Evolutionary conservation across 2,113 vertebrate species (phyloP), one percentile per base, ranked within the genome.

Genomic region (Bujurquina vittata): DNA sequence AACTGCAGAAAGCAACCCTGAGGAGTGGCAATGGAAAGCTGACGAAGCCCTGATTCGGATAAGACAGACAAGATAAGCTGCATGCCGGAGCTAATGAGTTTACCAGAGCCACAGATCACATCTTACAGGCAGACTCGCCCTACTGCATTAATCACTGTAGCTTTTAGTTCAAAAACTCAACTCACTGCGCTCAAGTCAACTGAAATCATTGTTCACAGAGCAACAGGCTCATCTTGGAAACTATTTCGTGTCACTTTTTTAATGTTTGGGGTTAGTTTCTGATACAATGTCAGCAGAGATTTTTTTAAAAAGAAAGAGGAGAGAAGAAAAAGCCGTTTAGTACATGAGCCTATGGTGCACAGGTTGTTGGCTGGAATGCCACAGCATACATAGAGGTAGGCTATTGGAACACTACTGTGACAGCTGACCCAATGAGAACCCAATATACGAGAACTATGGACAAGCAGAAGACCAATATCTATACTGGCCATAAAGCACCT

Each of bases 1-100:
- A 75, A 31, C 8, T 26, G 17, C 11, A 67, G 14, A 69, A 4
- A 40, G 20, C 23, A 49, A 22, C 4, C 49, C 60, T 7, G 40
- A 3, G 20, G 33, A 57, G 55, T 11, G 22, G 60, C 11, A 31
- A 54, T 3, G 20, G 4, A 63, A 73, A 10, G 33, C 8, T 78
- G 57, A 77, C 22, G 35, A 73, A 43, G 46, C 10, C 17, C 11
- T 54, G 56, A 12, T 49, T 20, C 29, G 60, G 4, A 37, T n/a
- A 20, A 43, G 26, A 75, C 56, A 55, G 26, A 57, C 58, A 77
- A 58, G 33, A 52, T 63, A 79, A 74, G 77, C 74, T 72, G 83
- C 81, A 76, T 75, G 77, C 31, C 61, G 2, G 7, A 65, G 49
- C 26, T 89, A 89, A 93, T 92, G 60, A 73, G 87, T 75, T 89